Base-by-base conservation (phyloP, 2,113 vertebrate genomes). In the Trochalopteron elliotii region DNA sequence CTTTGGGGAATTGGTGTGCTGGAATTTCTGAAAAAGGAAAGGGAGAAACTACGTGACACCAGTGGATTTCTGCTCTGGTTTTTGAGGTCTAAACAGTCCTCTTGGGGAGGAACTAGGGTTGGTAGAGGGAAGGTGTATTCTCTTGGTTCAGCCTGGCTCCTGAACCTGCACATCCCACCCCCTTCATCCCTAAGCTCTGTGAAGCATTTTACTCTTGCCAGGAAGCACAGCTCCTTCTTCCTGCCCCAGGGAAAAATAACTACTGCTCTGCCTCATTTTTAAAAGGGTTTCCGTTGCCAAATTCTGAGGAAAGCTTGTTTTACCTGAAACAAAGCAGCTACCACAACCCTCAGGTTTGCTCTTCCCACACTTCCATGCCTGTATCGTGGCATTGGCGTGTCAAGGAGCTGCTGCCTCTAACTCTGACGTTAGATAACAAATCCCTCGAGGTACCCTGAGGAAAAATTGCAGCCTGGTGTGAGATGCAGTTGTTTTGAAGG, bases 1-100 rank as follows among this genome's bases (percentile, higher is more conserved):
- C 70, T 80, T 21, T 27, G 65, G 47, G 65, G 64, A 83, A 52
- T 3, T 2, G n/a, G 2, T 50, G 44, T 15, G 67, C 71, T 65
- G 85, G 50, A 59, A 44, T 50, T 56, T 30, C 35, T 49, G 71
- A 33, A 8, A 33, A 52, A 33, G 1, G 12, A 42, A 31, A n/a
- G 11, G 40, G 30, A 49, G 27, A 40, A 31, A 0, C 15, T 0
- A 3, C 17, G 16, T 11, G 28, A 19, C 19, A 23, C 0, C 0
- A 55, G 55, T 35, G 55, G 53, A 44, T 69, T 85, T 33, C 59
- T 64, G 3, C 53, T 40, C 56, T 8, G 42, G 14, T 39, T 77
- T 83, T 45, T 0, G 0, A 39, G 37, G 30, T 14, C 23, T 20
- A 35, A 47, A 5, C 24, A 37, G n/a, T 25, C 12, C 22, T 42